Percentiles rank a stretch among this genome's conserved stretches.
These are phyloP conservation scores for Galerucella pusilla DNA, from an alignment of 2,888 invertebrate genomes.

Conservation along the genomic window DNA sequence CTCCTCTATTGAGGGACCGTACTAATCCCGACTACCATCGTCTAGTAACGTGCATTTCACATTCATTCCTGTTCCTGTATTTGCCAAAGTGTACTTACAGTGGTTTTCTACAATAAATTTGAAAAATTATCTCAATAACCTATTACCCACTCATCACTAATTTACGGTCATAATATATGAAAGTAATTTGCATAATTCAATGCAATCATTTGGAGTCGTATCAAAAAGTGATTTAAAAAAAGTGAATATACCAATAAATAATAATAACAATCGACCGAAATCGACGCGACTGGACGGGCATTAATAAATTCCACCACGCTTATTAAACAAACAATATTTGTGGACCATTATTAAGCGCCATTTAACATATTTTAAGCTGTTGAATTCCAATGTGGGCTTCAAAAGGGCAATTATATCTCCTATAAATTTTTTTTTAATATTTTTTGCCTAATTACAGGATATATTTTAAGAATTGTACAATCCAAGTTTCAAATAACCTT, in stretches of 20 bases:
- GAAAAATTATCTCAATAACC: too few relatives aligned
- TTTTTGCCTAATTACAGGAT: slow-evolving; percentile 25
- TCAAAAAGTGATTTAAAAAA: slow-evolving; percentile 25
- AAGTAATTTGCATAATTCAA: slow-evolving; percentile 31
- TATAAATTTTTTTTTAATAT: background rate
- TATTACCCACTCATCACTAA: too few relatives aligned
- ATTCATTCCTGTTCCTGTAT: too few relatives aligned
- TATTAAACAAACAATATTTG: slow-evolving; percentile 43
- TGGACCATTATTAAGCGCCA: slow-evolving; percentile 41
- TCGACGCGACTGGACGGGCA: slow-evolving; percentile 26
- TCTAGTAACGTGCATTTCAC: too few relatives aligned
- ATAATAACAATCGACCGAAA: slow-evolving; percentile 31
- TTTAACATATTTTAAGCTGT: slow-evolving; percentile 41
- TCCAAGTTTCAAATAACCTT: too few relatives aligned
- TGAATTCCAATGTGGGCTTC: slow-evolving; percentile 34
- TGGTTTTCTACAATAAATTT: too few relatives aligned
- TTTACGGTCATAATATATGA: slow-evolving; percentile 17
- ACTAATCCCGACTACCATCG: too few relatives aligned
- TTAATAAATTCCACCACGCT: slow-evolving; percentile 40
- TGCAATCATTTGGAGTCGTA: slow-evolving; percentile 30
- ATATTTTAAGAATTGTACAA: background rate
- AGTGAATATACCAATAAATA: slow-evolving; percentile 33
- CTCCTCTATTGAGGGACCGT: too few relatives aligned
- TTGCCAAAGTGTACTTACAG: too few relatives aligned
- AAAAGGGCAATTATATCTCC: slow-evolving; percentile 33